These are phyloP conservation scores for Pediacus dermestoides DNA, from an alignment of 2,888 invertebrate species.

Conservation along the genomic window DNA sequence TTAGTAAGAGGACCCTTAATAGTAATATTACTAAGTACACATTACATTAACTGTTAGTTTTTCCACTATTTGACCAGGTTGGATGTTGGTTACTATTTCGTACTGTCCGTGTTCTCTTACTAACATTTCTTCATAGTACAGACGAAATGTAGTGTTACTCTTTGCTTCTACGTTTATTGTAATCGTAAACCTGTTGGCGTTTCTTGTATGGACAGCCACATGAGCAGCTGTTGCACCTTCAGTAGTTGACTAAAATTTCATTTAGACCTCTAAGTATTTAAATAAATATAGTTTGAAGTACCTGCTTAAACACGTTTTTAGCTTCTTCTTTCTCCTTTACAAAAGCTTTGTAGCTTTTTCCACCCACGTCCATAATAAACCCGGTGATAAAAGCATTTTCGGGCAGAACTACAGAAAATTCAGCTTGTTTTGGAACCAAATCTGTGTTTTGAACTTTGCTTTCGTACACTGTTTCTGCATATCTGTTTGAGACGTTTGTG, in stretches of 20 bases:
- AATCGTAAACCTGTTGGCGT: conserved; percentile 64
- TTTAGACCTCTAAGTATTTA: conserved; percentile 1
- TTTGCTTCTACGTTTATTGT: conserved; percentile 61
- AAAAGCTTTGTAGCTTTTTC: conserved; percentile 56
- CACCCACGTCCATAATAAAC: conserved; percentile 54
- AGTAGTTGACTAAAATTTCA: conserved; percentile 49
- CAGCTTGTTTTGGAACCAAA: conserved; percentile 54
- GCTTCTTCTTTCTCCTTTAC: conserved; percentile 59
- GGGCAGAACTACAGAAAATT: conserved; percentile 59
- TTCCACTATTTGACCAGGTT: conserved; percentile 61
- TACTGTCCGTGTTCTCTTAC: conserved; percentile 60
- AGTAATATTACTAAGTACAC: conserved; percentile 1
- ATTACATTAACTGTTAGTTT: conserved; percentile 59
- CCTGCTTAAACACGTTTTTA: conserved; percentile 54
- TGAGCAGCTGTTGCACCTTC: conserved; percentile 59
- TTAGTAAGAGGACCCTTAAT: conserved; percentile 1
- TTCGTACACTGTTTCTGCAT: conserved; percentile 58
- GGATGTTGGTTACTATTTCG: conserved; percentile 63
- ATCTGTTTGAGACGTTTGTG: conserved; percentile 57
- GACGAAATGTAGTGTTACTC: conserved; percentile 60
- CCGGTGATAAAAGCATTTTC: conserved; percentile 53
- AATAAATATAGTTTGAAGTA: conserved; percentile 4
- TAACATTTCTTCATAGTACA: conserved; percentile 69
- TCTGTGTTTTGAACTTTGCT: conserved; percentile 58
- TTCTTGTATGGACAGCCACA: conserved; percentile 59